Percentiles rank a stretch among this genome's conserved stretches.
Evolutionary conservation across 2,888 invertebrate species (phyloP).

Genomic region (Oithona nana): DNA sequence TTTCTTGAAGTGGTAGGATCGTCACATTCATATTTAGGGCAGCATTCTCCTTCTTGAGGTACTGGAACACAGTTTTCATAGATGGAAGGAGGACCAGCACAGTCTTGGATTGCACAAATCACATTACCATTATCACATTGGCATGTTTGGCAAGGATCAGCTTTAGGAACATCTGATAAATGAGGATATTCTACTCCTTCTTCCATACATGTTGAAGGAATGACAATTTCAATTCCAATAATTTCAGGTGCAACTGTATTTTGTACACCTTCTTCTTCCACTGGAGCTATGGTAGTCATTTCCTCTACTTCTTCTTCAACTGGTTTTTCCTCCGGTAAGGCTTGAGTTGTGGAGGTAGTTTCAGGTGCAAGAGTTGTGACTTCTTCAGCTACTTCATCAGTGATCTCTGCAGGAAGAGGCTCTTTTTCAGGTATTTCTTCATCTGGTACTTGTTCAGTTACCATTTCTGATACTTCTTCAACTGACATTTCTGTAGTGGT

Average conservation of each 20-base stretch:
- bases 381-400: constrained; percentile 18
- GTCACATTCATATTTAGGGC: constrained; percentile 20
- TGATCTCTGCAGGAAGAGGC: neutral
- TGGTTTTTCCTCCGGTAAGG: neutral
- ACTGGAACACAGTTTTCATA: constrained; percentile 17
- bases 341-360: neutral
- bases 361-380: constrained; percentile 19
- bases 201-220: too few relatives aligned
- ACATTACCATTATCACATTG: constrained; percentile 19
- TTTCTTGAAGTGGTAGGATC: neutral
- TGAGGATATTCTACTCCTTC: neutral
- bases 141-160: constrained; percentile 19
- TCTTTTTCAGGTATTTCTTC: constrained; percentile 12
- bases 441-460: constrained; percentile 20
- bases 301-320: neutral
- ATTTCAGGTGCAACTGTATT: constrained; percentile 5
- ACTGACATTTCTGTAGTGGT: constrained; percentile 20
- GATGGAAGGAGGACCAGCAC: constrained; percentile 17
- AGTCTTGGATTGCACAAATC: constrained; percentile 19
- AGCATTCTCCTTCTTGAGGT: constrained; percentile 18
- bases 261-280: constrained; percentile 12
- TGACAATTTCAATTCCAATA: neutral
- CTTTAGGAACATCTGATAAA: constrained; percentile 14
- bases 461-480: constrained; percentile 18
- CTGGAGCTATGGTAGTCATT: neutral